Conservation (phyloP, 2,888 invertebrate species). For the Pemphredon lugubris region DNA sequence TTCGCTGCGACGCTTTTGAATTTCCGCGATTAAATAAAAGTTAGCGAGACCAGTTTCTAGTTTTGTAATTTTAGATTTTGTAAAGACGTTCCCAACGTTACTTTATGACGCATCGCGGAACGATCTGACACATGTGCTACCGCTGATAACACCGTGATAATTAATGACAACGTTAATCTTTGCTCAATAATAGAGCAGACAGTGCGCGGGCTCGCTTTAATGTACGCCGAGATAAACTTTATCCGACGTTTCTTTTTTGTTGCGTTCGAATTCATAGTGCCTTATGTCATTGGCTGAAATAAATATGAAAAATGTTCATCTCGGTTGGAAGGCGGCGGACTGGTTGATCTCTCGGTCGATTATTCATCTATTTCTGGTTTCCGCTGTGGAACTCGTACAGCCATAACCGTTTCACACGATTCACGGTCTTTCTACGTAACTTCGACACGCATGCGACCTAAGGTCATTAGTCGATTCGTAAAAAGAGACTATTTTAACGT, state of each 20-base stretch:
- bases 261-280: too few relatives aligned
- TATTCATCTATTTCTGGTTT: conserved; percentile 22
- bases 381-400: conserved; percentile 2
- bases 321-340: background rate
- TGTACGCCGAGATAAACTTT: background rate
- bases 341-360: background rate
- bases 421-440: background rate
- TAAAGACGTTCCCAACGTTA: background rate
- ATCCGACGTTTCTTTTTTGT: too few relatives aligned
- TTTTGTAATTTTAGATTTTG: background rate
- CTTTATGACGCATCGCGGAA: conserved; percentile 8
- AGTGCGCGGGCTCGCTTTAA: background rate
- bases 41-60: too few relatives aligned
- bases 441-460: conserved; percentile 12
- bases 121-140: conserved; percentile 24
- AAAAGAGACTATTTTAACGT: conserved; percentile 29
- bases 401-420: conserved; percentile 32
- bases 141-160: conserved; percentile 55
- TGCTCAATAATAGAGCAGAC: conserved; percentile 12
- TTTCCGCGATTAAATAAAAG: too few relatives aligned
- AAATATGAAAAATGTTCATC: conserved; percentile 9
- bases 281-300: too few relatives aligned
- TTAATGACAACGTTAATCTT: conserved; percentile 27
- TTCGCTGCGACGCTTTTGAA: too few relatives aligned
- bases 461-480: conserved; percentile 28